phyloP scores from a whole-genome alignment of 2,797 vertebrate genomes.

The Tapera naevia region DNA sequence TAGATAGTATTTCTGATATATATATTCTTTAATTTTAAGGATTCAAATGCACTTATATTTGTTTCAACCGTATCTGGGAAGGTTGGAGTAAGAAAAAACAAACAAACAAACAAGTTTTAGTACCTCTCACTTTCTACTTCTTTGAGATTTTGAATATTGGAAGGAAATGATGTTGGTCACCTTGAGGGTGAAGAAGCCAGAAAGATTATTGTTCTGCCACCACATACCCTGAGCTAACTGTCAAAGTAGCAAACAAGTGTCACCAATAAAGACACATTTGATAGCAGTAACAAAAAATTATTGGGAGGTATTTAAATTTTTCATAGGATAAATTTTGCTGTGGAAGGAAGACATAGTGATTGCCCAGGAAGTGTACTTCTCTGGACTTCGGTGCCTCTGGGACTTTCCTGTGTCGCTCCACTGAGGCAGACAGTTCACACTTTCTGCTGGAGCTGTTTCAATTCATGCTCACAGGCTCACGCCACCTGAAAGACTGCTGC shows the following conservation, averaged over 20 bases:
- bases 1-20: background rate
- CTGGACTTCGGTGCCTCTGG: background rate
- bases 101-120: background rate
- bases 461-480: fast-evolving
- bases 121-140: background rate
- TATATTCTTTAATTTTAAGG: background rate
- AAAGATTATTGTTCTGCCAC: background rate
- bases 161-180: background rate
- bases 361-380: background rate
- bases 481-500: background rate
- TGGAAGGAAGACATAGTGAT: background rate
- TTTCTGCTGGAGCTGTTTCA: background rate
- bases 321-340: background rate
- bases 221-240: background rate
- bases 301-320: background rate
- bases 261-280: background rate
- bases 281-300: background rate
- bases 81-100: background rate
- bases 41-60: background rate
- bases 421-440: background rate
- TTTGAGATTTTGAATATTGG: background rate
- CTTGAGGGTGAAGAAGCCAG: background rate
- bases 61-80: background rate
- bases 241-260: background rate
- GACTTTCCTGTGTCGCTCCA: background rate